Evolutionary conservation across 2,888 invertebrate genomes (phyloP), one percentile per base, ranked within the genome.

Genomic region (Meiosimyza platycephala): DNA sequence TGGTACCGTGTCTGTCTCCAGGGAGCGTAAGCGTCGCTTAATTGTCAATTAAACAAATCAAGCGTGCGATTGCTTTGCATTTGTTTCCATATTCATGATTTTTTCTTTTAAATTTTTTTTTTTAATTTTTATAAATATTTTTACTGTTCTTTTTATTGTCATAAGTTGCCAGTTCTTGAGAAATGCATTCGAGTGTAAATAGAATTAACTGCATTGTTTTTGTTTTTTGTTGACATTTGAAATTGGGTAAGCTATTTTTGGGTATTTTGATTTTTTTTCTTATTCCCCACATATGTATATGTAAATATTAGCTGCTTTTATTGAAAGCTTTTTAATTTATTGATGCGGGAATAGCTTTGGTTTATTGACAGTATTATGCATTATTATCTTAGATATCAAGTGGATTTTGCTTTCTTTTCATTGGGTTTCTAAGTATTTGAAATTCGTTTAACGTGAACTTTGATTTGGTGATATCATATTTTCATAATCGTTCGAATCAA

Each of bases 1-100:
- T 69, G 22, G 33, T 28, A 16, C 11, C 68, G 47, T 28, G 28
- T 28, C 28, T 68, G 68, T 50, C 22, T 6, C 28, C 60, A 6
- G 15, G 11, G 62, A 15, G 12, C 48, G n/a, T 18, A 60, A 51
- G 69, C 60, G 52, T 60, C 69, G 62, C 62, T 72, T 70, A 74
- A 72, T 72, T 74, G 74, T 69, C 74, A 74, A 72, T 72, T 72
- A 69, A 69, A 72, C 62, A 74, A 72, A 72, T 72, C 72, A 74
- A 74, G 72, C 74, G 63, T 72, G 68, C 57, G 63, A 68, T 72
- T 71, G 66, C 52, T 57, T 70, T 63, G 65, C 16, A 47, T 65
- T 50, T 60, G 48, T 67, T 52, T 65, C 22, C 48, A n/a, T 48
- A 50, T 65, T n/a, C 51, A 40, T 55, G 48, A 55, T 48, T 67